Conservation (phyloP, 2,113 vertebrate genomes). For the Cettia cetti region DNA sequence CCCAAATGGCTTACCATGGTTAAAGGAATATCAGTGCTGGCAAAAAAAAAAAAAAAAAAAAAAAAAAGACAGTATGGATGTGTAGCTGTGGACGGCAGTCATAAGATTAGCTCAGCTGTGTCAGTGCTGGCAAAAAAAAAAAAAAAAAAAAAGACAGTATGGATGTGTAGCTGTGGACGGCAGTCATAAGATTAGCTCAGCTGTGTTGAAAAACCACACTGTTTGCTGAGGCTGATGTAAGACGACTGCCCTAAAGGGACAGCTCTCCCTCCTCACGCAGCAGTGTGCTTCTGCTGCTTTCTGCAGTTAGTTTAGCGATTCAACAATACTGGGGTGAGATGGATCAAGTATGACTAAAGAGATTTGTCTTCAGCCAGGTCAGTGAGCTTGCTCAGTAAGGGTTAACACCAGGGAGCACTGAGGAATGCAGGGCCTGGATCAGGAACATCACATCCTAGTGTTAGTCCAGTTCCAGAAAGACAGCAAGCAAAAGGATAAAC, state of each 20-base stretch:
- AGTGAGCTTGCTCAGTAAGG: background rate
- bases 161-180: background rate
- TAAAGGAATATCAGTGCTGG: conserved; percentile 7
- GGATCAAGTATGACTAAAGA: background rate
- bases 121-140: too few relatives aligned
- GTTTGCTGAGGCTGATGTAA: background rate
- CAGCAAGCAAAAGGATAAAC: background rate
- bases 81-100: background rate
- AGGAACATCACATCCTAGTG: background rate
- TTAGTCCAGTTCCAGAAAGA: background rate
- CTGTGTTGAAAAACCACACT: background rate
- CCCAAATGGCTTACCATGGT: background rate
- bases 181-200: background rate
- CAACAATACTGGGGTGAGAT: background rate
- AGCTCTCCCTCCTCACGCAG: background rate
- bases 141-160: too few relatives aligned
- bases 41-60: too few relatives aligned
- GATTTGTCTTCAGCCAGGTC: background rate
- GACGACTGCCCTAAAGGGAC: background rate
- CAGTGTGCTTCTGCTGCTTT: background rate
- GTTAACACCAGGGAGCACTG: background rate
- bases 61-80: background rate
- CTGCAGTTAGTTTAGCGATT: background rate
- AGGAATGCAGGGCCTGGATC: background rate
- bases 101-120: background rate